phyloP scores from a whole-genome alignment of 1,140 invertebrate genomes.

The Heliconius eleuchia region DNA sequence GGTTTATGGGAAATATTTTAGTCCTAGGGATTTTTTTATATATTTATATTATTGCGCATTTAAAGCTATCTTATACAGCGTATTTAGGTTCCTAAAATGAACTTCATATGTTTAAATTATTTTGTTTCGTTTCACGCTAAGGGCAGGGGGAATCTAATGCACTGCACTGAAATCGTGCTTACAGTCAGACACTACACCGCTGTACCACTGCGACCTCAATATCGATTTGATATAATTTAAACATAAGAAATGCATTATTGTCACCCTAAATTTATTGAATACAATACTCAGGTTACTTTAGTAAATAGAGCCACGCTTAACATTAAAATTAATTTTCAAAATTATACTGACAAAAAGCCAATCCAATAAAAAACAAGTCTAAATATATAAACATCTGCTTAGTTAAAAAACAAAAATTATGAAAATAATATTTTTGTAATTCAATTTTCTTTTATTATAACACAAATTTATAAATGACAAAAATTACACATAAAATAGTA shows the following conservation, averaged over 20 bases:
- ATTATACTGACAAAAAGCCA: neutral
- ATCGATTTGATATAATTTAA: neutral
- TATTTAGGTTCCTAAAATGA: neutral
- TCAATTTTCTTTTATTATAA: neutral
- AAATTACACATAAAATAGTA: neutral
- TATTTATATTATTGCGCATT: conserved; percentile 26
- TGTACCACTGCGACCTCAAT: neutral
- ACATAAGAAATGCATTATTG: conserved; percentile 7
- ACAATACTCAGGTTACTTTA: neutral
- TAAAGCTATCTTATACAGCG: conserved; percentile 25
- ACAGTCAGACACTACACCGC: too few species aligned
- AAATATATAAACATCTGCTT: neutral
- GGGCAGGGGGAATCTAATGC: too few species aligned
- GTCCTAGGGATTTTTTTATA: neutral
- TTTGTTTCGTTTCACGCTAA: neutral
- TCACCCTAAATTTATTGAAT: neutral
- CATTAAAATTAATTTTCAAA: neutral
- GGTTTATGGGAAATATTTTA: neutral
- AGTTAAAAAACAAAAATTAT: neutral
- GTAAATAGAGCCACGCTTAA: neutral
- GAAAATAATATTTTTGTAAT: too few species aligned
- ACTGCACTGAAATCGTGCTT: too few species aligned
- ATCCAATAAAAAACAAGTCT: neutral
- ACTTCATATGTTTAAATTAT: neutral
- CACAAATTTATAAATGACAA: neutral